Base-by-base conservation (phyloP, 2,888 invertebrate species). In the Drosophila subquinaria region DNA sequence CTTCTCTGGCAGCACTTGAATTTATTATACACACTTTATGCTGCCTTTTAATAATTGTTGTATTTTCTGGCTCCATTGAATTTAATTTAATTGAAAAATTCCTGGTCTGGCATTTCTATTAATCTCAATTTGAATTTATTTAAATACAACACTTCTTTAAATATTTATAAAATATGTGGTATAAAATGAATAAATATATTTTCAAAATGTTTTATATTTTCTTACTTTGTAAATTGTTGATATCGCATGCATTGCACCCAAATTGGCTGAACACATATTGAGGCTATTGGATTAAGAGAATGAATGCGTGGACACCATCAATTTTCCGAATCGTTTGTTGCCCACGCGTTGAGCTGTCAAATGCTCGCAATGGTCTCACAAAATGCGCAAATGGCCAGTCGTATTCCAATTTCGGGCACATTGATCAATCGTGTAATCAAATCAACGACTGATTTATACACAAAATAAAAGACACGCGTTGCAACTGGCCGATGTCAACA, bases 271-370 rank as follows among this genome's bases (percentile, higher is more conserved):
- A 2, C 30, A 11, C 55, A 67, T 52, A 60, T 55, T 53, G 27
- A 43, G 23, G 20, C 20, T 17, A 30, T n/a, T 35, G 15, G 64
- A 57, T 75, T 52, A 30, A 8, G 61, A 45, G 62, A 70, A 55
- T 38, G 47, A n/a, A 57, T 70, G 63, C 73, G 76, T 69, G 75
- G 65, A 72, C 56, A 72, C 71, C 84, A 84, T 87, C 76, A 87
- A 84, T 84, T 87, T 76, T 78, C 70, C 59, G 68, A 76, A 76
- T 84, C 77, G 79, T 59, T 73, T 76, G 76, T 69, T 75, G 68
- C 60, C 51, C 65, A 68, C 51, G 72, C 74, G 73, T 81, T 84
- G 70, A 67, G 70, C 73, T 82, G 78, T 81, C 82, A 80, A 67
- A 75, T 72, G 69, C 52, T 33, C 62, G 80, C 78, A 67, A 75